A percentile compares a stretch with the other conserved stretches of the same genome.
These are phyloP conservation scores for Leptonema lineaticorne DNA, from an alignment of 1,140 invertebrate genomes.

Conservation along the genomic window DNA sequence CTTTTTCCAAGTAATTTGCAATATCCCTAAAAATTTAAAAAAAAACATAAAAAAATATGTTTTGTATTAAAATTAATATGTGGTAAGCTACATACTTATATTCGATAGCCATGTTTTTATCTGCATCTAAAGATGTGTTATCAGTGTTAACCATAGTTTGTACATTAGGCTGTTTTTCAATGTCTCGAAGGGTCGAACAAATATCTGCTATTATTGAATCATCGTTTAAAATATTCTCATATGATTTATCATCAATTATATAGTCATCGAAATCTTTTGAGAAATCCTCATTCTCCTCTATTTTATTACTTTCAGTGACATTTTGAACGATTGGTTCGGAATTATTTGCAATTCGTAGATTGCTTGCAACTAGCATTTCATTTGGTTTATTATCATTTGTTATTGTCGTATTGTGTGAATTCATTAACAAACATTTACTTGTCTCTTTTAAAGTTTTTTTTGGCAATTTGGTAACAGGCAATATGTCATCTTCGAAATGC, in stretches of 20 bases:
- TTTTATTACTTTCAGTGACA: no score
- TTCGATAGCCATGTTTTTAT: constrained; percentile 17
- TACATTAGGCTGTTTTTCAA: no score
- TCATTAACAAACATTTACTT: no score
- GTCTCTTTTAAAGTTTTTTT: no score
- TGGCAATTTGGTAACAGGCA: not conserved
- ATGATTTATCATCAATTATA: no score
- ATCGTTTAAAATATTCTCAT: constrained; percentile 43
- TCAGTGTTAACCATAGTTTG: no score
- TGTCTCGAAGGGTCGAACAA: constrained; percentile 55
- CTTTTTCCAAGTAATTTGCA: constrained; percentile 54
- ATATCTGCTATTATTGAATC: constrained; percentile 53
- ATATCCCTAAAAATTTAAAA: constrained; percentile 49
- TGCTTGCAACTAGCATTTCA: no score
- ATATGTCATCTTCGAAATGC: constrained; percentile 20
- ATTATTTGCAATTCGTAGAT: not conserved
- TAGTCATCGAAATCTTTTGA: no score
- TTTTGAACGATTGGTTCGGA: not conserved
- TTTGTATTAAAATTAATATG: not conserved
- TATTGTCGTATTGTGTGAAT: no score
- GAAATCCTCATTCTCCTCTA: no score
- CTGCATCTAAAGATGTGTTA: no score
- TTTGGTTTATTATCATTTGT: no score
- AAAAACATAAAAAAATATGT: constrained; percentile 4
- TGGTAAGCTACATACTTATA: constrained; percentile 32